Base-by-base conservation (phyloP, 2,797 vertebrate species). In the Myripristis murdjan region DNA sequence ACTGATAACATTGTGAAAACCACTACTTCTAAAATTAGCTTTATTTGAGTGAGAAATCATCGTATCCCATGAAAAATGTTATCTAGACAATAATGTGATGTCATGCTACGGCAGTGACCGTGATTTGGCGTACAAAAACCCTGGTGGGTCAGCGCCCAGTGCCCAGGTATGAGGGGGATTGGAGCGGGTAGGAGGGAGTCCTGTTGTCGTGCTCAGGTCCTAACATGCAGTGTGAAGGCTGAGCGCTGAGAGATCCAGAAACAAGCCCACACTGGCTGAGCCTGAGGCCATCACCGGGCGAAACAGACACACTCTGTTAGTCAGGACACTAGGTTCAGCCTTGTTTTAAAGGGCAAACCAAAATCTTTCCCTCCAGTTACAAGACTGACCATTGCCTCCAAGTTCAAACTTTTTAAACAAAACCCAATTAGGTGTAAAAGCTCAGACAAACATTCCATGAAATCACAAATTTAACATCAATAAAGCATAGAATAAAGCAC, bases 191-290 rank as follows among this genome's bases (percentile, higher is more conserved):
- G 28, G 35, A 60, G 46, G 46, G 8, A 65, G 20, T 6, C 57
- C 46, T 65, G 64, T 85, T 71, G 75, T 82, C 65, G 48, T 6
- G 49, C 43, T 87, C 89, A 73, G 64, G 88, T 77, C 81, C 58
- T 26, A 69, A 91, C 91, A 87, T 23, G 87, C 68, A 76, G 59
- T 4, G 1, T 5, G 68, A 75, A 84, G 68, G 54, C 37, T 35
- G 57, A 33, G 64, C 47, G 64, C 31, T 44, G 56, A 77, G 26
- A 33, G 53, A 72, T 81, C 46, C 63, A 66, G 51, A 77, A 71
- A 85, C 90, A 91, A 82, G 90, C 60, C 80, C 41, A 10, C n/a
- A 83, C 89, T 62, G 70, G 91, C 57, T 71, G 39, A 61, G 48
- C 54, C 4, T 46, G 74, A 81, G 73, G 78, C 16, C 70, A 54